Base-by-base conservation (phyloP, 2,888 invertebrate genomes). In the Ichneumoninae sp. region DNA sequence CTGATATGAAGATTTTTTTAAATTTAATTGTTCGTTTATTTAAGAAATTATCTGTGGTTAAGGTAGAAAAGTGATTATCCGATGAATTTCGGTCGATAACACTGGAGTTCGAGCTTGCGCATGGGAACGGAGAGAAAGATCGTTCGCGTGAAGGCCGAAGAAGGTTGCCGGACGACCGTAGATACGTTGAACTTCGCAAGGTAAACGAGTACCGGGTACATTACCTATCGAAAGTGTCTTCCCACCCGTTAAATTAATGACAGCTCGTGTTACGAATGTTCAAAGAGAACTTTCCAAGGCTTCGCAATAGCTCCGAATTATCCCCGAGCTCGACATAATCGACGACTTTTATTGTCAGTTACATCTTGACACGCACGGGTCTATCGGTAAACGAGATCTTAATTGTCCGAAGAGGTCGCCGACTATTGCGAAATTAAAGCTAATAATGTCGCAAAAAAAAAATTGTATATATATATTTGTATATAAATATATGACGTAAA, bases 101-200 rank as follows among this genome's bases (percentile, higher is more conserved):
- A 65, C 62, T 13, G 26, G n/a, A 52, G 33, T 33, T 68, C 52
- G 54, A 16, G 50, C 13, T 80, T 33, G 57, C 68, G 33, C 74
- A 75, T 47, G 47, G 30, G 52, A 69, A 60, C 4, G 50, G 54
- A 16, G 50, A 52, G n/a, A 60, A 65, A 47, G 57, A 69, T 62
- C n/a, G 57, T 70, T 52, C 74, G 36, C 30, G 36, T 26, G 75
- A 75, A 69, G 75, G 80, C 40, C 75, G 36, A 33, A 62, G 76
- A 84, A 88, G 87, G 86, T 83, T 88, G 85, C 85, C 79, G 84
- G 77, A 85, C 86, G 87, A 87, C 86, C 87, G 87, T 83, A 86
- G 74, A 82, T 81, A 62, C 86, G 77, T 83, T 86, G 86, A 88
- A 88, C 87, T 77, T 78, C 65, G 52, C 83, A 87, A 87, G 85